Conservation (phyloP, 2,797 vertebrate genomes). For the Scleropages formosus region DNA sequence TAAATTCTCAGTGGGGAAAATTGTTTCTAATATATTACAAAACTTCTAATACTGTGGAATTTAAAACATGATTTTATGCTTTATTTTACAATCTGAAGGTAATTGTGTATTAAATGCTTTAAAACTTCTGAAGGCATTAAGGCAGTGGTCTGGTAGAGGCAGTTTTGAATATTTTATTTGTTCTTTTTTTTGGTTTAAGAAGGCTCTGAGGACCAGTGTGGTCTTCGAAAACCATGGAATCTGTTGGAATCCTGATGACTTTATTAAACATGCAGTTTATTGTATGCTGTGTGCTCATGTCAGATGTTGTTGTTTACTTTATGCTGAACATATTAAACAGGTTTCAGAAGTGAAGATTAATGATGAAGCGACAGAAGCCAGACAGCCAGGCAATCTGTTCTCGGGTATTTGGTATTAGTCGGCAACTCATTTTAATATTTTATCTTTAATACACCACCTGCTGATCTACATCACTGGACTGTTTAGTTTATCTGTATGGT, state of each 20-base stretch:
- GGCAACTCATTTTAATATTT: too few relatives aligned
- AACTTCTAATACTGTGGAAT: constrained; percentile 1
- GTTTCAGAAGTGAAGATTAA: too few relatives aligned
- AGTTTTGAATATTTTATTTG: not conserved
- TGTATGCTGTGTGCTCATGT: constrained; percentile 8
- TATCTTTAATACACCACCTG: too few relatives aligned
- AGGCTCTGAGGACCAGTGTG: constrained; percentile 1
- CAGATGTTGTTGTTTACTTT: not conserved
- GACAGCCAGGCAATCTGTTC: too few relatives aligned
- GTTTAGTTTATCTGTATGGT: too few relatives aligned
- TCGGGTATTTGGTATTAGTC: too few relatives aligned
- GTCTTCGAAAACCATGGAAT: constrained; percentile 2
- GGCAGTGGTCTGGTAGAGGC: not conserved
- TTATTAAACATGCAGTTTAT: constrained; percentile 32
- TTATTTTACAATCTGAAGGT: constrained; percentile 21
- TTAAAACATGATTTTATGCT: constrained; percentile 27
- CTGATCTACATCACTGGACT: too few relatives aligned
- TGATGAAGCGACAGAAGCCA: too few relatives aligned
- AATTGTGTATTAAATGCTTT: constrained; percentile 28
- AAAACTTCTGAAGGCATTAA: not conserved
- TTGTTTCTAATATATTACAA: constrained; percentile 33
- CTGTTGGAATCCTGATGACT: constrained; percentile 9
- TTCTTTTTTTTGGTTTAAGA: constrained; percentile 1
- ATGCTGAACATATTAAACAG: too few relatives aligned
- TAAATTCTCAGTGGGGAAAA: constrained; percentile 29